Conservation (phyloP, 1,140 invertebrate genomes). For the Zelostemma sp. region DNA sequence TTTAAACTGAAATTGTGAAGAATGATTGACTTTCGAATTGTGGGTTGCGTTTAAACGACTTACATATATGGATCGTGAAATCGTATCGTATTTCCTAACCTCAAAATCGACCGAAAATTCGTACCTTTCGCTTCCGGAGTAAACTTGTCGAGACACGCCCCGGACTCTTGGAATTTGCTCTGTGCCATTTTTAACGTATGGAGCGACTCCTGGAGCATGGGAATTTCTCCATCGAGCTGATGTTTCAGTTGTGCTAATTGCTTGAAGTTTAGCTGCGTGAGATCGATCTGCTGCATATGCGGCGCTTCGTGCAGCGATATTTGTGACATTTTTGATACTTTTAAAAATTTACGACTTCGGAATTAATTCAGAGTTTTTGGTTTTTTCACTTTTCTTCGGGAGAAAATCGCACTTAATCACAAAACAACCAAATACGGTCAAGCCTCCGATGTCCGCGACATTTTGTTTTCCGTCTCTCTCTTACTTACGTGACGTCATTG, state of each 20-base stretch:
- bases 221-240: conserved; percentile 89
- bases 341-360: background rate
- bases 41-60: too few species aligned
- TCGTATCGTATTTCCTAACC: conserved; percentile 46
- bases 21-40: too few species aligned
- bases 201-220: conserved; percentile 88
- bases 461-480: background rate
- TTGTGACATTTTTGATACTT: conserved; percentile 70
- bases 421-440: conserved; percentile 34
- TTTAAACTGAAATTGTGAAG: too few species aligned
- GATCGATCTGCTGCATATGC: conserved; percentile 80
- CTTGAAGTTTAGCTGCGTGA: conserved; percentile 81
- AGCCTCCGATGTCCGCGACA: background rate
- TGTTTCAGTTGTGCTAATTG: conserved; percentile 87
- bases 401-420: background rate
- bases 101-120: conserved; percentile 25
- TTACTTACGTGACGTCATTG: too few species aligned
- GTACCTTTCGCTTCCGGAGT: conserved; percentile 77
- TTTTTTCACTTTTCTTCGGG: background rate
- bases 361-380: background rate
- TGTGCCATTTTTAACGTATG: conserved; percentile 91
- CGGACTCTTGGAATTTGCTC: conserved; percentile 89
- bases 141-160: conserved; percentile 86
- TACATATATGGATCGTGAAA: too few species aligned
- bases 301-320: conserved; percentile 73